Conservation (phyloP, 2,797 vertebrate species). For the Melanotaenia boesemani region DNA sequence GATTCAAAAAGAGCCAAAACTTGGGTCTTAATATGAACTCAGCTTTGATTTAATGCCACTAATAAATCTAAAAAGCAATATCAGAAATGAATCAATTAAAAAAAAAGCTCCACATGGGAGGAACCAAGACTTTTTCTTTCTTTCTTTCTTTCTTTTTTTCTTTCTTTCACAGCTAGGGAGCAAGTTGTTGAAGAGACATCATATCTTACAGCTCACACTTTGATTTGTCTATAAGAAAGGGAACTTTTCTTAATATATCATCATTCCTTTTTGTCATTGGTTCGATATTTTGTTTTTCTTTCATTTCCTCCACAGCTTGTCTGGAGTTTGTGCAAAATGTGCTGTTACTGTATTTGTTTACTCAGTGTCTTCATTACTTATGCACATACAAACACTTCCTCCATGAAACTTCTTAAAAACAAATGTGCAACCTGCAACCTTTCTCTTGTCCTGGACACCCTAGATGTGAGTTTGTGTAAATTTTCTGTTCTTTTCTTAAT, state of each 20-base stretch:
- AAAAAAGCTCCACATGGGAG: constrained; percentile 20
- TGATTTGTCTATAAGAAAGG: constrained; percentile 77
- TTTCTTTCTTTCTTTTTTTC: not conserved
- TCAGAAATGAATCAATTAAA: constrained; percentile 36
- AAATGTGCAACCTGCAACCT: constrained; percentile 20
- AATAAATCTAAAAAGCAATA: constrained; percentile 65
- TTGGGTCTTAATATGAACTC: constrained; percentile 44
- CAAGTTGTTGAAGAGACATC: constrained; percentile 8
- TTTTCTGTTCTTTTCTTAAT: constrained; percentile 1
- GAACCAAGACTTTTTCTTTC: constrained; percentile 5
- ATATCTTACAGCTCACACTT: constrained; percentile 53
- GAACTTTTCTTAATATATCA: constrained; percentile 67
- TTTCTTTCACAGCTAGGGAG: constrained; percentile 28
- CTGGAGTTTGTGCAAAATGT: constrained; percentile 18
- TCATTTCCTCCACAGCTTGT: not conserved
- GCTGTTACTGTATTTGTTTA: constrained; percentile 58
- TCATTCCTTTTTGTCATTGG: constrained; percentile 53
- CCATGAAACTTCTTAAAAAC: constrained; percentile 2
- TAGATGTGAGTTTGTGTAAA: constrained; percentile 38
- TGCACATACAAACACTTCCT: constrained; percentile 48
- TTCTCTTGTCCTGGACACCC: constrained; percentile 27
- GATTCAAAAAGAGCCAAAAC: constrained; percentile 24
- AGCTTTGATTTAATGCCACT: constrained; percentile 43
- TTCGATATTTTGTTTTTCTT: not conserved
- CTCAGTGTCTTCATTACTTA: constrained; percentile 31